phyloP scores from a whole-genome alignment of 2,113 vertebrate genomes.

The Cyanistes caeruleus region DNA sequence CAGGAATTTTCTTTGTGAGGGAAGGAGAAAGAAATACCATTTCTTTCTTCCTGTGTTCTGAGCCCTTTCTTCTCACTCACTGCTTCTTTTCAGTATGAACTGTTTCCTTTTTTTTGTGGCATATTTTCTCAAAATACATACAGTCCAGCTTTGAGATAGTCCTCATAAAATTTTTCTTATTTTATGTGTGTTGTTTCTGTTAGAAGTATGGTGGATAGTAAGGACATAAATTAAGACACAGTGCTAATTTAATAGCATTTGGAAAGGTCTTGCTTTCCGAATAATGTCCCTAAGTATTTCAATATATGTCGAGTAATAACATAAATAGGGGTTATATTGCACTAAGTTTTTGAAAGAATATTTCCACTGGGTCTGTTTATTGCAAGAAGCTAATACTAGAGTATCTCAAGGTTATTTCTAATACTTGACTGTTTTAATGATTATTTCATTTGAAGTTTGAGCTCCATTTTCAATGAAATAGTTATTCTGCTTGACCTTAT shows the following conservation, averaged over 20 bases:
- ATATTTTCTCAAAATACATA: neutral
- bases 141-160: neutral
- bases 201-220: neutral
- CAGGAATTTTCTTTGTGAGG: neutral
- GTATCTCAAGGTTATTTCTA: neutral
- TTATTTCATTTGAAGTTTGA: neutral
- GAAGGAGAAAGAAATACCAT: neutral
- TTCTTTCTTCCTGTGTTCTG: neutral
- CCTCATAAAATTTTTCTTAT: neutral
- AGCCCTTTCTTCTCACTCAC: neutral
- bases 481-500: neutral
- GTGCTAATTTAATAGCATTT: neutral
- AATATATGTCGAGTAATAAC: neutral
- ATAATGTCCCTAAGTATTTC: neutral
- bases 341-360: neutral
- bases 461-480: neutral
- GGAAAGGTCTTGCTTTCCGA: neutral
- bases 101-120: neutral
- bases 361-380: neutral
- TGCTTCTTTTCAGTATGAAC: neutral
- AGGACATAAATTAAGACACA: neutral
- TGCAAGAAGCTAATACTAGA: neutral
- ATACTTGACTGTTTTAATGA: neutral
- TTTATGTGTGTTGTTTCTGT: neutral
- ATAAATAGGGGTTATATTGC: neutral